Evolutionary conservation across 2,888 invertebrate genomes (phyloP).

Genomic region (Malthinus flaveolus): DNA sequence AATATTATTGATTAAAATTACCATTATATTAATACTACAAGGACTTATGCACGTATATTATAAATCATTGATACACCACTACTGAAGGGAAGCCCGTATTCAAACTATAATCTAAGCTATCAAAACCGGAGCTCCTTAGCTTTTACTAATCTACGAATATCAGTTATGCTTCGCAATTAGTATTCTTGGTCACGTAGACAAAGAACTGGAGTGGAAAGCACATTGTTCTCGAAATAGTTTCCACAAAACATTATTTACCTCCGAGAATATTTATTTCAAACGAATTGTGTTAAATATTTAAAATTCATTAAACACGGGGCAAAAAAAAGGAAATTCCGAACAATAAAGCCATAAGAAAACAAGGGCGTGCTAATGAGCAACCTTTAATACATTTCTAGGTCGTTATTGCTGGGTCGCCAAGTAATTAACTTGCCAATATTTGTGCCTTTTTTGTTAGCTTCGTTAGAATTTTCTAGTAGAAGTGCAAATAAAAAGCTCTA

Average conservation of each 20-base stretch:
- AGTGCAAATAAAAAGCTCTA: too few relatives aligned
- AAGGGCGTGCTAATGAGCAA: neutral
- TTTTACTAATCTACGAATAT: slow-evolving; percentile 23
- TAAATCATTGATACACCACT: slow-evolving; percentile 22
- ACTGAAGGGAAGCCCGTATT: slow-evolving; percentile 18
- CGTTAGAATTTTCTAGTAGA: slow-evolving; percentile 18
- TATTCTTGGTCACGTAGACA: slow-evolving; percentile 26
- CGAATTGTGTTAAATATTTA: slow-evolving; percentile 14
- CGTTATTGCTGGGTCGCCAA: slow-evolving; percentile 19
- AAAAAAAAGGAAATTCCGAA: too few relatives aligned
- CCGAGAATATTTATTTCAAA: slow-evolving; percentile 13
- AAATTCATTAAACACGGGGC: neutral
- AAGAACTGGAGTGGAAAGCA: slow-evolving; percentile 15
- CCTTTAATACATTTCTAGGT: slow-evolving; percentile 10
- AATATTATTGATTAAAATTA: slow-evolving; percentile 19
- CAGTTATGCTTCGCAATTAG: slow-evolving; percentile 23
- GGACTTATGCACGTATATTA: slow-evolving; percentile 16
- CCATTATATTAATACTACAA: slow-evolving; percentile 11
- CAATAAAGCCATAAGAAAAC: too few relatives aligned
- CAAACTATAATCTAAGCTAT: slow-evolving; percentile 27
- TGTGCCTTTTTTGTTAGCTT: slow-evolving; percentile 24
- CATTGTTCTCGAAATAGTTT: slow-evolving; percentile 24
- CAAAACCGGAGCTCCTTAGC: slow-evolving; percentile 24
- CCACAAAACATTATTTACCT: slow-evolving; percentile 5
- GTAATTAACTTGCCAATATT: slow-evolving; percentile 28